phyloP scores from a whole-genome alignment of 2,888 invertebrate genomes.

The Ommatoiulus sabulosus region DNA sequence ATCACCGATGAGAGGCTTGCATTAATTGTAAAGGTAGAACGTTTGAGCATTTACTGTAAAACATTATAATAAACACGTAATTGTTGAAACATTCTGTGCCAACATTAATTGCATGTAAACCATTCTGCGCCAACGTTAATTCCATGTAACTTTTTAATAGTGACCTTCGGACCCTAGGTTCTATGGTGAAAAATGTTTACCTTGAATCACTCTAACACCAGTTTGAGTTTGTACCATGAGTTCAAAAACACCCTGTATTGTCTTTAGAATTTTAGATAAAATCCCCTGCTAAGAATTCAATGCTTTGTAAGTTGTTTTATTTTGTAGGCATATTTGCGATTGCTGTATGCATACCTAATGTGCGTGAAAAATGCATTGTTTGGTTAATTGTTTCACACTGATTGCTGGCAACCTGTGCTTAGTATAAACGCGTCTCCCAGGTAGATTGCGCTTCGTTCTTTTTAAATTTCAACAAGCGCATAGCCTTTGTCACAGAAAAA shows the following conservation, averaged over 20 bases:
- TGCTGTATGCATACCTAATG: background rate
- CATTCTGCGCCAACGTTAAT: too few species aligned
- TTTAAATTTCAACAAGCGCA: background rate
- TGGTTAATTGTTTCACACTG: background rate
- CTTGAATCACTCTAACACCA: too few species aligned
- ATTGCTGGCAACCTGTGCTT: background rate
- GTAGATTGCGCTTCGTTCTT: background rate
- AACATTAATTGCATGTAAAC: too few species aligned
- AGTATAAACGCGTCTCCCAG: background rate
- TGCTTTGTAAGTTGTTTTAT: background rate
- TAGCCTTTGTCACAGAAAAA: background rate
- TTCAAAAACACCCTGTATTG: too few species aligned
- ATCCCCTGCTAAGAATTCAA: background rate
- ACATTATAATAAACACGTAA: too few species aligned
- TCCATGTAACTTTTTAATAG: too few species aligned
- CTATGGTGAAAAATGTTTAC: too few species aligned
- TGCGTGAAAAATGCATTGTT: background rate
- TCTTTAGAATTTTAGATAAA: background rate
- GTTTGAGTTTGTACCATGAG: background rate
- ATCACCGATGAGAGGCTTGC: too few species aligned
- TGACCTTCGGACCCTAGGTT: too few species aligned
- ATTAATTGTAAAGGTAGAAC: too few species aligned
- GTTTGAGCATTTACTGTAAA: too few species aligned
- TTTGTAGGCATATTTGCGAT: background rate
- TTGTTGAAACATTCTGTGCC: too few species aligned